Conservation (phyloP, 2,797 vertebrate genomes). For the Acanthornis magna region DNA sequence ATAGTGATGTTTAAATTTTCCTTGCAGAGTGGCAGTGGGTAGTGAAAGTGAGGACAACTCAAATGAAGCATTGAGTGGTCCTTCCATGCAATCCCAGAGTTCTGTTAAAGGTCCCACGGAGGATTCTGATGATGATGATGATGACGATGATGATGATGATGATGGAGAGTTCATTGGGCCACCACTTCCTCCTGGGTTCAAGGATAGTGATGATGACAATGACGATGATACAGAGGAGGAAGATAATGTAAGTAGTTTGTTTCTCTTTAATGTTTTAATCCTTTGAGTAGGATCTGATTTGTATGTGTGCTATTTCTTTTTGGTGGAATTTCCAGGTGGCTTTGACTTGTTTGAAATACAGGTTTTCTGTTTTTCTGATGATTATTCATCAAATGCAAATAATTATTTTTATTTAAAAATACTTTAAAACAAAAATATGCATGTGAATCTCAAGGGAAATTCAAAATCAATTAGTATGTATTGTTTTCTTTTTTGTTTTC, state of each 20-base stretch:
- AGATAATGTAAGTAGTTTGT: slow-evolving; percentile 47
- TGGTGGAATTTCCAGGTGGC: not conserved
- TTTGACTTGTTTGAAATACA: not conserved
- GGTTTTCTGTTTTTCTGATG: not conserved
- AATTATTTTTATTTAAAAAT: not conserved
- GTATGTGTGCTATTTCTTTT: not conserved
- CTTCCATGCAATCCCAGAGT: slow-evolving; percentile 72
- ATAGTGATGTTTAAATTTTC: not conserved
- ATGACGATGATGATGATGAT: slow-evolving; percentile 70
- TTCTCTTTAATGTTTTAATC: not conserved
- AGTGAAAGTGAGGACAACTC: slow-evolving; percentile 76
- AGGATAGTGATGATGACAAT: slow-evolving; percentile 67
- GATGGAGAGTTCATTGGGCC: slow-evolving; percentile 73
- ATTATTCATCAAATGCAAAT: not conserved
- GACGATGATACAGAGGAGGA: slow-evolving; percentile 71
- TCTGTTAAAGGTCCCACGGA: not conserved
- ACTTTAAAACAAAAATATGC: not conserved
- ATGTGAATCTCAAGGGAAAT: not conserved
- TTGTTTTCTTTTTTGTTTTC: not conserved
- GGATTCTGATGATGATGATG: slow-evolving; percentile 67
- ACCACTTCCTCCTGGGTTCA: slow-evolving; percentile 81
- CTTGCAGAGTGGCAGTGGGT: slow-evolving; percentile 21
- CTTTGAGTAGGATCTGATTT: not conserved
- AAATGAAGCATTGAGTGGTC: slow-evolving; percentile 80
- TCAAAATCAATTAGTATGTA: fast-evolving